A percentile compares a stretch with the other conserved stretches of the same genome.
These are phyloP conservation scores for Zaprionus lachaisei DNA, from an alignment of 1,140 invertebrate species.

Conservation along the genomic window DNA sequence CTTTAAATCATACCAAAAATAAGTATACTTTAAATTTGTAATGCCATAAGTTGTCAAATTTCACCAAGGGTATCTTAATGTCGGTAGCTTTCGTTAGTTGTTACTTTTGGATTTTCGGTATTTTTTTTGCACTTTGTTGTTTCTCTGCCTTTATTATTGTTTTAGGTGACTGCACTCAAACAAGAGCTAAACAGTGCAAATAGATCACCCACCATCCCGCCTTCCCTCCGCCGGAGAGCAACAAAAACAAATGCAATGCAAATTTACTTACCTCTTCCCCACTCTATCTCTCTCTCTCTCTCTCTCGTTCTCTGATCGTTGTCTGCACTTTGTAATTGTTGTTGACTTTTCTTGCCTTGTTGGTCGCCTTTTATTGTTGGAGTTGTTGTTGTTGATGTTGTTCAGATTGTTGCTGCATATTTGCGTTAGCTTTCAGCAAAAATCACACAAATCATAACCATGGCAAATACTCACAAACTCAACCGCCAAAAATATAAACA, in stretches of 20 bases:
- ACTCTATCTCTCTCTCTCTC: neutral
- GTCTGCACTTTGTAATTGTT: constrained; percentile 53
- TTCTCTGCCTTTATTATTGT: constrained; percentile 11
- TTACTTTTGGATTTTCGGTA: constrained; percentile 12
- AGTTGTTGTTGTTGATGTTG: constrained; percentile 23
- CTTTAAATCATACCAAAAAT: neutral
- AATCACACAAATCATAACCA: constrained; percentile 35
- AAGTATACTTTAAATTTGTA: neutral
- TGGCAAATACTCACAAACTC: constrained; percentile 23
- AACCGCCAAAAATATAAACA: constrained; percentile 43
- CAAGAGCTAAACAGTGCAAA: constrained; percentile 35
- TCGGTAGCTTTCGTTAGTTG: neutral
- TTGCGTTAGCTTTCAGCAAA: constrained; percentile 42
- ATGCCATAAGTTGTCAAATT: neutral
- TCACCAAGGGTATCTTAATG: neutral
- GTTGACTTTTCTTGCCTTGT: constrained; percentile 51
- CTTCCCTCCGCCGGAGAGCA: neutral
- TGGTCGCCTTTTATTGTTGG: constrained; percentile 16
- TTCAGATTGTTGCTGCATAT: constrained; percentile 57
- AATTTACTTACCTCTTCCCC: constrained; percentile 67
- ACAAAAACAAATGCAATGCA: constrained; percentile 60
- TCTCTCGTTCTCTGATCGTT: constrained; percentile 25
- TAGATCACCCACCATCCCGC: neutral
- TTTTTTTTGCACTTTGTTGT: constrained; percentile 9
- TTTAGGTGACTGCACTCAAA: constrained; percentile 20